These are phyloP conservation scores for Aphidius colemani DNA, from an alignment of 2,888 invertebrate genomes.

Conservation along the genomic window DNA sequence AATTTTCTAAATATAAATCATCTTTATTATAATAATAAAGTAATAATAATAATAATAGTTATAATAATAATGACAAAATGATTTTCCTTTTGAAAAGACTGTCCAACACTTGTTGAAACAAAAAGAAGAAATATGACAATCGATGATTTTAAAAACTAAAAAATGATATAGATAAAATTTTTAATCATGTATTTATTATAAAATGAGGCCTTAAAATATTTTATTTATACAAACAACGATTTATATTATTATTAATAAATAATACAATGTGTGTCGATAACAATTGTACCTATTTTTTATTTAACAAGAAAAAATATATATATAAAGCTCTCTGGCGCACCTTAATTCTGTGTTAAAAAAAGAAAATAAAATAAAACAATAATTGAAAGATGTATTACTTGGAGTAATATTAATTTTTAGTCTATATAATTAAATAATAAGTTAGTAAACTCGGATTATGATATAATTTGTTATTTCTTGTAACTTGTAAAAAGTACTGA, in stretches of 20 bases:
- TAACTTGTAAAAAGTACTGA: constrained; percentile 61
- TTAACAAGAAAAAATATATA: constrained; percentile 13
- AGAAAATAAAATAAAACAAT: constrained; percentile 25
- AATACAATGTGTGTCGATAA: constrained; percentile 5
- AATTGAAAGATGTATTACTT: constrained; percentile 33
- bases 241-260: constrained; percentile 2
- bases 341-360: constrained; percentile 47
- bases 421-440: constrained; percentile 45
- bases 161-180: constrained; percentile 20
- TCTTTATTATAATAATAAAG: neutral
- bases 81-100: neutral
- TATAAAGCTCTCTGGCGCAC: constrained; percentile 33
- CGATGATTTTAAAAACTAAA: neutral
- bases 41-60: neutral
- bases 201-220: constrained; percentile 26
- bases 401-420: constrained; percentile 41
- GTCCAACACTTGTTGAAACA: constrained; percentile 14
- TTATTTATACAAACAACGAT: constrained; percentile 1
- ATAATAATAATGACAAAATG: neutral
- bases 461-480: constrained; percentile 59
- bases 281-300: constrained; percentile 15
- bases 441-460: constrained; percentile 47
- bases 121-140: neutral
- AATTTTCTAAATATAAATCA: neutral
- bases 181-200: constrained; percentile 3